These are phyloP conservation scores for Patella caerulea DNA, from an alignment of 2,888 invertebrate species.

Conservation along the genomic window DNA sequence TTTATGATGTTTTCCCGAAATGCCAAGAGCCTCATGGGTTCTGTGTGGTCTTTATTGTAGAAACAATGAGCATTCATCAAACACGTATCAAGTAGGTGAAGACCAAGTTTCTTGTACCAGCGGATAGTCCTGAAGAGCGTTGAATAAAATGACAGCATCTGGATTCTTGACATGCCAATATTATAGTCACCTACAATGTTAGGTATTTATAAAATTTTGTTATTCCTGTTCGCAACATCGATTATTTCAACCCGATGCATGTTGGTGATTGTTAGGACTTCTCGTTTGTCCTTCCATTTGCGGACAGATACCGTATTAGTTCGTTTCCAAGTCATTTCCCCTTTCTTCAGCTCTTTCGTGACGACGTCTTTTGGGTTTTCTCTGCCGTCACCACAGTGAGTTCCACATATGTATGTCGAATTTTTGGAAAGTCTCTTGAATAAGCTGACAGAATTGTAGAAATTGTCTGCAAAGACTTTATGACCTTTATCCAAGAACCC, in stretches of 20 bases:
- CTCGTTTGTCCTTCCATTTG: conserved; percentile 33
- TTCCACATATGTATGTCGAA: conserved; percentile 26
- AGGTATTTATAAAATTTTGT: conserved; percentile 21
- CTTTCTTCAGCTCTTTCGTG: conserved; percentile 30
- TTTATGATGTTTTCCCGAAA: conserved; percentile 20
- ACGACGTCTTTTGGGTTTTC: conserved; percentile 30
- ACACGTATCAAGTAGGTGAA: conserved; percentile 24
- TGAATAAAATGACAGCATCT: conserved; percentile 36
- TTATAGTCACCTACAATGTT: conserved; percentile 31
- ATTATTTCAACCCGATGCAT: conserved; percentile 31
- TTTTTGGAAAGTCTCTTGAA: conserved; percentile 15
- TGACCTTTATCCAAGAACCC: conserved; percentile 26
- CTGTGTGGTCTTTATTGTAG: conserved; percentile 18
- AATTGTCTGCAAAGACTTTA: conserved; percentile 24
- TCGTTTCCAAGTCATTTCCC: conserved; percentile 26
- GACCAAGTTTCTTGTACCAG: conserved; percentile 30
- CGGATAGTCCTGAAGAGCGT: conserved; percentile 26
- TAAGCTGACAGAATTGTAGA: conserved; percentile 27
- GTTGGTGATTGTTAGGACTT: conserved; percentile 27
- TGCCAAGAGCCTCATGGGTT: conserved; percentile 20
- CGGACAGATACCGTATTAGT: conserved; percentile 20
- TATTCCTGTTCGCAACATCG: conserved; percentile 24
- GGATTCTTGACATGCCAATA: conserved; percentile 31
- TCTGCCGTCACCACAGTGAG: conserved; percentile 22
- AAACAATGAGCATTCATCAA: conserved; percentile 30